phyloP scores from a whole-genome alignment of 1,140 invertebrate species.

The Elymnias hypermnestra region DNA sequence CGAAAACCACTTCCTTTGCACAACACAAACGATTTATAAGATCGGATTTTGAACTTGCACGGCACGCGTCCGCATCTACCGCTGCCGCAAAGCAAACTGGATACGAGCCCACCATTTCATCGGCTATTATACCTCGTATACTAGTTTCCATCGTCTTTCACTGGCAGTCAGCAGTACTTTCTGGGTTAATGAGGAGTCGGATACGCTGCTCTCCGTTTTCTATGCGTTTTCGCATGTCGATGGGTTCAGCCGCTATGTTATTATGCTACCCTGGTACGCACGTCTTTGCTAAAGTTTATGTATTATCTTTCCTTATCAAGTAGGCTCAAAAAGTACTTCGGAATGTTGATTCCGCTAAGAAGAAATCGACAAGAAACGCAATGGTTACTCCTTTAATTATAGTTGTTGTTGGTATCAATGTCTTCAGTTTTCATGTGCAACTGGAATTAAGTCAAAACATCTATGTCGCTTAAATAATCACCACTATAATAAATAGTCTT shows the following conservation, averaged over 20 bases:
- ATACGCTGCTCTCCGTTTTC: constrained; percentile 54
- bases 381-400: no score
- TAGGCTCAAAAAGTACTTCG: no score
- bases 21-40: constrained; percentile 19
- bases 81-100: constrained; percentile 43
- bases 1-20: constrained; percentile 26
- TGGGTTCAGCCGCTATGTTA: constrained; percentile 28
- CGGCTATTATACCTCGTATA: constrained; percentile 65
- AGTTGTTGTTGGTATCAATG: no score
- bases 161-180: constrained; percentile 55
- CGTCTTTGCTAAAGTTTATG: neutral
- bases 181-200: constrained; percentile 68
- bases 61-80: constrained; percentile 31
- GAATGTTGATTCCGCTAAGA: no score
- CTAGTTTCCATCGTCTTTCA: constrained; percentile 68
- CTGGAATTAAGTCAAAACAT: no score
- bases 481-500: no score
- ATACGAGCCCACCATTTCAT: constrained; percentile 29
- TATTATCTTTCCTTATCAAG: neutral
- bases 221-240: constrained; percentile 57
- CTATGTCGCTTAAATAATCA: no score
- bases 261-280: constrained; percentile 41
- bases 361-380: no score
- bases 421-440: no score
- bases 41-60: constrained; percentile 18